Base-by-base conservation (phyloP, 2,888 invertebrate genomes). In the Oscheius sp. region DNA sequence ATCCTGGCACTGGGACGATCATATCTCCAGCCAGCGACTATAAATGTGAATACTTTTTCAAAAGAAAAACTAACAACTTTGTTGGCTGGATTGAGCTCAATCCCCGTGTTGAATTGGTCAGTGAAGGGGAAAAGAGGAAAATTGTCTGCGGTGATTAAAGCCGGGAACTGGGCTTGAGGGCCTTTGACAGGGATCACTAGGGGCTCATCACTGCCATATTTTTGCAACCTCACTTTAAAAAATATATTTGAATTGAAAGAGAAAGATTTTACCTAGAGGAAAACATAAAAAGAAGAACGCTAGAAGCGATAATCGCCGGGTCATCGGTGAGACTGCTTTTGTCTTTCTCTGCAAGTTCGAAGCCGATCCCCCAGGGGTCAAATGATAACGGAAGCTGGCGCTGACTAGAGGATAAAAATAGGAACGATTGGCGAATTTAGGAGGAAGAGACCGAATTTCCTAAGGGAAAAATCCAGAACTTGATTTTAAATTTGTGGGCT, bases 121-220 rank as follows among this genome's bases (percentile, higher is more conserved):
- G 83, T 83, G 71, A 83, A 83, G 1, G 83, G 83, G 58, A 83
- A 83, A 8, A 83, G 68, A 15, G 83, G 83, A 58, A 83, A 83
- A 65, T 82, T 83, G 58, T 83, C 79, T n/a, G 83, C 73, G n/a
- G 82, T 83, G 64, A 83, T 72, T 3, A 82, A 74, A 10, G 80
- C 76, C 5, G 83, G 83, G 45, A 83, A 83, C 61, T 76, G 73
- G 23, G 81, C 79, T 48, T 78, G 78, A 5, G 71, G 72, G 23
- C 80, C 82, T 17, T 74, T 75, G 25, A 74, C 73, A 3, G 80
- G 81, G 17, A 83, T 76, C 8, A 83, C 79, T n/a, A 83, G 48
- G 1, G 83, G 82, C 48, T 80, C 77, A 67, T 82, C 75, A 34
- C 76, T 78, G 33, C 82, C 82, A 52, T 80, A 78, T 73, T 80